phyloP scores from a whole-genome alignment of 53 echinoderm and acorn worm genomes.

The Hippasteria phrygiana region DNA sequence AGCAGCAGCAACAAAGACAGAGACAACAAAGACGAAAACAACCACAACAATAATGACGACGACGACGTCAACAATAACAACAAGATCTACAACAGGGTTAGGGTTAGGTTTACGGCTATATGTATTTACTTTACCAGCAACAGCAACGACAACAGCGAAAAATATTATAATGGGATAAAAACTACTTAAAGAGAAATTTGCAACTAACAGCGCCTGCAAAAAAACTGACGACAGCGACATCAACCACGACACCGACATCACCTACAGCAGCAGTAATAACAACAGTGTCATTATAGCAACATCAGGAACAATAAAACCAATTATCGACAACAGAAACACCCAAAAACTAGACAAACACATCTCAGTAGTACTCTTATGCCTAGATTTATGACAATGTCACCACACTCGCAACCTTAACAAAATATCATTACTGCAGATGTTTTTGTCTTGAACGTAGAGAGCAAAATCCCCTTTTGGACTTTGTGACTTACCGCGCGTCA shows the following conservation, averaged over 20 bases:
- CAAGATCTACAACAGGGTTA: neutral
- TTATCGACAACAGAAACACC: too few species aligned
- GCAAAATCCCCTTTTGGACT: neutral
- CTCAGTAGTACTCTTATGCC: too few species aligned
- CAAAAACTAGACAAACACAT: too few species aligned
- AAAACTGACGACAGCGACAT: neutral
- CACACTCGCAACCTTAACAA: neutral
- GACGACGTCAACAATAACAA: neutral
- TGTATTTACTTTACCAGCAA: too few species aligned
- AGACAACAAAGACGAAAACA: neutral
- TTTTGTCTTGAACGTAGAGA: neutral
- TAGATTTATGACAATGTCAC: too few species aligned
- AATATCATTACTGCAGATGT: neutral
- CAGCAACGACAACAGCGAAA: too few species aligned
- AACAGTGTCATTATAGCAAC: too few species aligned
- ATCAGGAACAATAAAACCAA: too few species aligned
- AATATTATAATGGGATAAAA: too few species aligned
- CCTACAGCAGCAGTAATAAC: neutral
- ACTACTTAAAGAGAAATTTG: too few species aligned
- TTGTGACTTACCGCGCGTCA: constrained; percentile 13
- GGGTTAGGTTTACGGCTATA: too few species aligned
- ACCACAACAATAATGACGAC: neutral
- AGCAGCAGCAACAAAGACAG: neutral
- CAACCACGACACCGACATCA: neutral
- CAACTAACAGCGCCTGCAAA: too few species aligned